Percentiles rank a stretch among this genome's conserved stretches.
phyloP scores from a whole-genome alignment of 2,797 vertebrate species.

The Takifugu ocellatus region DNA sequence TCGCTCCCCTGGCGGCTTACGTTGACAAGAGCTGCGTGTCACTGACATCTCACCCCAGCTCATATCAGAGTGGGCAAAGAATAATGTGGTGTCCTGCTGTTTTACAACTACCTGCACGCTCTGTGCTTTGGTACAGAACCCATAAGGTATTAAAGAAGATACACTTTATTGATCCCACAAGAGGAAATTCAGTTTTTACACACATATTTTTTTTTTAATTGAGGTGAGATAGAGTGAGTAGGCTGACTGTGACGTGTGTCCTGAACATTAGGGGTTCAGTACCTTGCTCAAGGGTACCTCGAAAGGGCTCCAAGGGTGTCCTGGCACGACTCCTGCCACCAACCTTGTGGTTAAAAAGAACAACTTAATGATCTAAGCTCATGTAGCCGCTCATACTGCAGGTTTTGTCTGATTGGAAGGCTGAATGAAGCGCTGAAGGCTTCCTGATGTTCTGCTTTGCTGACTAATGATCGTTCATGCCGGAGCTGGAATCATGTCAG shows the following conservation, averaged over 20 bases:
- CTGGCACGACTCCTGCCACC: too few relatives aligned
- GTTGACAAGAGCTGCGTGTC: slow-evolving; percentile 52
- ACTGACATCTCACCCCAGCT: slow-evolving; percentile 36
- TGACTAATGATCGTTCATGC: background rate
- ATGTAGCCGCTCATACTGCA: background rate
- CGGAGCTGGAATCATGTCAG: slow-evolving; percentile 6
- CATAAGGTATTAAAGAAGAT: too few relatives aligned
- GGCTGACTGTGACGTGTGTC: too few relatives aligned
- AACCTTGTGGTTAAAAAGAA: too few relatives aligned
- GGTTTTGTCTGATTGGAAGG: slow-evolving; percentile 3
- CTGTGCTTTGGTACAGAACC: background rate
- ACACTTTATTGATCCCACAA: too few relatives aligned
- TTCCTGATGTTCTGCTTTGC: background rate
- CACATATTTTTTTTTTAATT: background rate
- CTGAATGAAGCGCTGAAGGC: slow-evolving; percentile 1
- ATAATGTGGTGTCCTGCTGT: slow-evolving; percentile 3
- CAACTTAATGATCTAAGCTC: too few relatives aligned
- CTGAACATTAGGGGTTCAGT: too few relatives aligned
- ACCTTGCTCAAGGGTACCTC: too few relatives aligned
- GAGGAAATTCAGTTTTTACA: too few relatives aligned
- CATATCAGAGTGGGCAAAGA: slow-evolving; percentile 38
- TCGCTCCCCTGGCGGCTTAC: slow-evolving; percentile 49
- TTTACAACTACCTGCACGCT: slow-evolving; percentile 1
- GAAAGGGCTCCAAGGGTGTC: too few relatives aligned
- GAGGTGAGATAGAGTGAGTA: background rate